Conservation (phyloP, 1,140 invertebrate species). For the Ceratina australensis region DNA sequence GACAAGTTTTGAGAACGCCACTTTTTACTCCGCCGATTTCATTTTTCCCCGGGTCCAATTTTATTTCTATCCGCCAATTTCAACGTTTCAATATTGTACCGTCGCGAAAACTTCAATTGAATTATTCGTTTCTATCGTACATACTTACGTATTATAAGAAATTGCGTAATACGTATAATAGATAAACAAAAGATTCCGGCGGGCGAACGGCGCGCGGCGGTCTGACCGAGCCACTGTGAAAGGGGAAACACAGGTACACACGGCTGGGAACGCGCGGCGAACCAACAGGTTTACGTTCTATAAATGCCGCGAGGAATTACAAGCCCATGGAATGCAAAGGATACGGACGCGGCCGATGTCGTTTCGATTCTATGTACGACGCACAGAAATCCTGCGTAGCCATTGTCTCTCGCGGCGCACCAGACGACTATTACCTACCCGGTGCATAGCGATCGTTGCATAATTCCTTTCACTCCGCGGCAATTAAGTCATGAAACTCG, state of each 20-base stretch:
- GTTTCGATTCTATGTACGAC: slow-evolving; percentile 1
- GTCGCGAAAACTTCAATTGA: no score
- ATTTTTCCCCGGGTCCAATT: no score
- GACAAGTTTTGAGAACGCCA: neutral
- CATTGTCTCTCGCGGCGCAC: slow-evolving; percentile 12
- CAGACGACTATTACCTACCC: no score
- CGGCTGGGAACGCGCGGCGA: neutral
- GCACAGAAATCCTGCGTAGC: neutral
- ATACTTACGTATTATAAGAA: no score
- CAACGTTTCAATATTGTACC: no score
- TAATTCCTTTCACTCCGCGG: slow-evolving; percentile 13
- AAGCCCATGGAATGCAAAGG: slow-evolving; percentile 33
- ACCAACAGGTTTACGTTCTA: slow-evolving; percentile 45
- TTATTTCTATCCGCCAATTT: no score
- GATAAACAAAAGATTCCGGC: no score
- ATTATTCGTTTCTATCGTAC: no score
- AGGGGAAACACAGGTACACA: neutral
- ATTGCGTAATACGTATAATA: no score
- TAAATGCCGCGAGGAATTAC: slow-evolving; percentile 39
- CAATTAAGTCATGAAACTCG: neutral
- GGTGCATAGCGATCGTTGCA: neutral
- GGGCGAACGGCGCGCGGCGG: no score
- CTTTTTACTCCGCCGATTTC: no score
- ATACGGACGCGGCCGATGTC: slow-evolving; percentile 24
- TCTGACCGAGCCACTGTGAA: neutral